A percentile compares a stretch with the other conserved stretches of the same genome.
phyloP scores from a whole-genome alignment of 2,797 vertebrate species.

The Paguma larvata region DNA sequence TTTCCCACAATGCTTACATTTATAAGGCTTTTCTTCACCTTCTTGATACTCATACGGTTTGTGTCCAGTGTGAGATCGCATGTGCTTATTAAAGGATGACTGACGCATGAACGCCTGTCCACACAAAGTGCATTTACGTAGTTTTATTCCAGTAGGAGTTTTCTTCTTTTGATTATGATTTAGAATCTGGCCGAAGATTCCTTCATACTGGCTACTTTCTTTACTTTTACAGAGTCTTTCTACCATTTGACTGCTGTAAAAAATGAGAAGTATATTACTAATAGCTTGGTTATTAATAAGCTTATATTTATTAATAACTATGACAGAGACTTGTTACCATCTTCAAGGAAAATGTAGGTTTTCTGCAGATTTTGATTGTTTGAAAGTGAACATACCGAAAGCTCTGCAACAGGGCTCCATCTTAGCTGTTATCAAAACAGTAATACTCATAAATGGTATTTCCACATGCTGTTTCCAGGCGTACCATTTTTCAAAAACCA shows the following conservation, averaged over 20 bases:
- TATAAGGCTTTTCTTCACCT: not conserved
- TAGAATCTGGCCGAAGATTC: constrained; percentile 7
- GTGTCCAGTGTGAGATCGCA: not conserved
- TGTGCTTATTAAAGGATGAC: not conserved
- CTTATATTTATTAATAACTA: not conserved
- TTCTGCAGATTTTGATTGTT: not conserved
- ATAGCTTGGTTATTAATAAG: not conserved
- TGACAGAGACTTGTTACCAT: not conserved
- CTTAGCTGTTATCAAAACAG: not conserved
- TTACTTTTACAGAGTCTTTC: constrained; percentile 35
- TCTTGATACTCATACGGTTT: not conserved
- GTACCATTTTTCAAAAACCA: not conserved
- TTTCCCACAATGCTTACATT: not conserved
- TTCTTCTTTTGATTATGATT: not conserved
- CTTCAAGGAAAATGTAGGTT: not conserved
- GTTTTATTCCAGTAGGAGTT: constrained; percentile 25
- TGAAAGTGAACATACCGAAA: not conserved
- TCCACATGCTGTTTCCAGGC: constrained; percentile 3
- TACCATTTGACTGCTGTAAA: constrained; percentile 31
- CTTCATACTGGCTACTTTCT: constrained; percentile 25
- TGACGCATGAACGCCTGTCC: constrained; percentile 15
- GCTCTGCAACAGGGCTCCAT: not conserved
- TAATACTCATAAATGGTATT: not conserved
- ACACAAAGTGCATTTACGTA: constrained; percentile 26
- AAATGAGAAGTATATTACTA: constrained; percentile 26